A percentile compares a stretch with the other conserved stretches of the same genome.
Evolutionary conservation across 2,113 vertebrate species (phyloP).

Genomic region (Psittacula cyanocephala): DNA sequence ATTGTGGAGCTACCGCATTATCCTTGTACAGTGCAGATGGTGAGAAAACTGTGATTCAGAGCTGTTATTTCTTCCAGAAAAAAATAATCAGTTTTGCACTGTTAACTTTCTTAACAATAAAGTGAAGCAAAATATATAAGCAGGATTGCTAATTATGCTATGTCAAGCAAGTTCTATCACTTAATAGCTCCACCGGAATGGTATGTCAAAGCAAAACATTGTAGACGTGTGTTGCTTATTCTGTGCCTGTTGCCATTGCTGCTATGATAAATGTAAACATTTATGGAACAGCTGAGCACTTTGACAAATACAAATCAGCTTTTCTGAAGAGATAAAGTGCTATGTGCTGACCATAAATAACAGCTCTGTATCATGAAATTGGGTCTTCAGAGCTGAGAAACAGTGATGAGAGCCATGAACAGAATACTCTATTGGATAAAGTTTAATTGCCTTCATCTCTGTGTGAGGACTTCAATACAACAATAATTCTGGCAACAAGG

Average conservation of each 20-base stretch:
- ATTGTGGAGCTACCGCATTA: background rate
- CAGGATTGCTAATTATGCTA: background rate
- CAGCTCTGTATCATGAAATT: background rate
- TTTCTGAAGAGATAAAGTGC: background rate
- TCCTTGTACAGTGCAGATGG: background rate
- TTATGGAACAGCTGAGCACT: background rate
- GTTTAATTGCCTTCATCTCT: background rate
- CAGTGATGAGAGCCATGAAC: background rate
- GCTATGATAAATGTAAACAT: background rate
- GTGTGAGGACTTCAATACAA: background rate
- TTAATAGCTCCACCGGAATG: background rate
- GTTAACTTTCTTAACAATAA: background rate
- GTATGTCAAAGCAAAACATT: background rate
- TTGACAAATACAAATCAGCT: background rate
- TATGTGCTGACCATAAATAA: background rate
- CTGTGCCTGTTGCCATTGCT: background rate
- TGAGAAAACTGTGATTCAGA: background rate
- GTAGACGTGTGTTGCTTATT: background rate
- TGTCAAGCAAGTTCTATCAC: background rate
- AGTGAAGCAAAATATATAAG: background rate
- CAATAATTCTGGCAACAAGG: background rate
- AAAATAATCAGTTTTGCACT: background rate
- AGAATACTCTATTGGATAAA: background rate
- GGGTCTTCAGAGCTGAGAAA: background rate
- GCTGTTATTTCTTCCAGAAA: background rate